These are phyloP conservation scores for Acromyrmex echinatior DNA, from an alignment of 1,140 invertebrate species.

Conservation along the genomic window DNA sequence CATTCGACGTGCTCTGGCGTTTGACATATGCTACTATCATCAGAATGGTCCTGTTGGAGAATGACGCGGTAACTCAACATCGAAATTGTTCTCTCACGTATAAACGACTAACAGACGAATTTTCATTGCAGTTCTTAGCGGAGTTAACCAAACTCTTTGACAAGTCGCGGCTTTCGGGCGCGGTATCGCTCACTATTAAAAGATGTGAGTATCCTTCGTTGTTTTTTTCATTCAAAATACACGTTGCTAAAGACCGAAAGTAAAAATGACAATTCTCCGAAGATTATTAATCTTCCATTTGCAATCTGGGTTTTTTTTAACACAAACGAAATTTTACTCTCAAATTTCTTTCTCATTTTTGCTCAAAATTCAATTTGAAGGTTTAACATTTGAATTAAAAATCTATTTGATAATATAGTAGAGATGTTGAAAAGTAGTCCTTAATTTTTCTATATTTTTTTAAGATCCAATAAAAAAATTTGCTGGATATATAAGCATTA, in stretches of 20 bases:
- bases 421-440: too few relatives aligned
- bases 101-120: conserved; percentile 34
- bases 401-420: too few relatives aligned
- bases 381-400: too few relatives aligned
- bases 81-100: not conserved
- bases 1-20: conserved; percentile 62
- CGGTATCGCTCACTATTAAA: conserved; percentile 90
- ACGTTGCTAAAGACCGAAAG: not conserved
- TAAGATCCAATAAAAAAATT: too few relatives aligned
- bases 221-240: not conserved
- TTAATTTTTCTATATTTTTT: too few relatives aligned
- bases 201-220: conserved; percentile 88
- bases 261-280: not conserved
- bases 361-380: too few relatives aligned
- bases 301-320: too few relatives aligned
- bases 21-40: conserved; percentile 81
- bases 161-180: conserved; percentile 88
- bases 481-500: too few relatives aligned
- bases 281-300: not conserved
- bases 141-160: conserved; percentile 90
- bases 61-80: conserved; percentile 88
- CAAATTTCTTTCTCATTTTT: too few relatives aligned
- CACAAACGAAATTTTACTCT: too few relatives aligned
- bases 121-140: conserved; percentile 88
- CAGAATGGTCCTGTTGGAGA: conserved; percentile 90